Evolutionary conservation across 2,797 vertebrate genomes (phyloP).

Genomic region (Coracias cyanogaster): DNA sequence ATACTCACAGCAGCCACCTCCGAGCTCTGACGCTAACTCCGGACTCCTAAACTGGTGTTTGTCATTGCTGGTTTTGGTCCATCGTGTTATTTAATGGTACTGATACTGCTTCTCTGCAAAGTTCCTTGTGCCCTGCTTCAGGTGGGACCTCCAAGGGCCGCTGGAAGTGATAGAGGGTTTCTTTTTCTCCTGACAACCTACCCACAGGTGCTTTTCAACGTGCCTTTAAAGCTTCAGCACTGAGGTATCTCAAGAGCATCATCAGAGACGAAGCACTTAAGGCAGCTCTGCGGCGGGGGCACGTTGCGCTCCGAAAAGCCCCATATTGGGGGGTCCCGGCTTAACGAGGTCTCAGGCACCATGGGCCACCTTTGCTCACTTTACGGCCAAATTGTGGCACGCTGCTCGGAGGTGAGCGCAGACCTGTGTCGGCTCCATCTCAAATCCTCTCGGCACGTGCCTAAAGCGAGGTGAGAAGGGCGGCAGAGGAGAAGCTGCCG

Average conservation of each 20-base stretch:
- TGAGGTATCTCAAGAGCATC: neutral
- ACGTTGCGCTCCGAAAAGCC: neutral
- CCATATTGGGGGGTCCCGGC: fast-evolving
- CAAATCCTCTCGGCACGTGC: neutral
- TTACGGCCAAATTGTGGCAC: neutral
- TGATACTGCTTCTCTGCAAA: neutral
- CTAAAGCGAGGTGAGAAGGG: neutral
- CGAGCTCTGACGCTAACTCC: neutral
- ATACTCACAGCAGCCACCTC: neutral
- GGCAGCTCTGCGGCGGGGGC: neutral
- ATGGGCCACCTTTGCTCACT: neutral
- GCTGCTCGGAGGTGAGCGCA: neutral
- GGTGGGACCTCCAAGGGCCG: fast-evolving
- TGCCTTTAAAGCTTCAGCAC: neutral
- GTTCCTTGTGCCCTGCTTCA: fast-evolving
- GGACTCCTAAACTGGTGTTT: neutral
- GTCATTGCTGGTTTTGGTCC: neutral
- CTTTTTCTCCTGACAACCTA: neutral
- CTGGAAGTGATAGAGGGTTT: neutral
- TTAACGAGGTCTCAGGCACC: neutral
- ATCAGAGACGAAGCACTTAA: neutral
- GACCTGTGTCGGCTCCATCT: no score
- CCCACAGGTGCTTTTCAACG: neutral
- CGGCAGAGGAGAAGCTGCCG: neutral
- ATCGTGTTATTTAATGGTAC: fast-evolving